These are phyloP conservation scores for Carpatolechia fugitivella DNA, from an alignment of 2,888 invertebrate genomes.

Conservation along the genomic window DNA sequence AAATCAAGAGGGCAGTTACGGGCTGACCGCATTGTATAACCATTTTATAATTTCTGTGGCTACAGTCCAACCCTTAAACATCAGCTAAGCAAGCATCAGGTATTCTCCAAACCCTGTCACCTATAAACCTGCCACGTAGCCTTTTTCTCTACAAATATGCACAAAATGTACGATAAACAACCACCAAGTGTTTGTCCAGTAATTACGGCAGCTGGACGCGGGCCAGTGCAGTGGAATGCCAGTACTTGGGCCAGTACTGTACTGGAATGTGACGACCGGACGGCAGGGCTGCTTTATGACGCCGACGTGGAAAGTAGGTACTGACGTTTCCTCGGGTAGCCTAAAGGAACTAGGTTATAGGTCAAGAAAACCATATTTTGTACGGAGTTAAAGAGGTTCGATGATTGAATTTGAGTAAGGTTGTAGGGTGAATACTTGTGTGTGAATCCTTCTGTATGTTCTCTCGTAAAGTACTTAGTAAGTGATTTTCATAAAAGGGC, in stretches of 20 bases:
- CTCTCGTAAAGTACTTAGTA: too few species aligned
- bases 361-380: neutral
- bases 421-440: too few species aligned
- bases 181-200: slow-evolving; percentile 17
- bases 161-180: slow-evolving; percentile 29
- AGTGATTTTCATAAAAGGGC: too few species aligned
- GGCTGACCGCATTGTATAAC: too few species aligned
- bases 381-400: too few species aligned
- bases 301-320: neutral
- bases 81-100: too few species aligned
- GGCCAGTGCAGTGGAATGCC: slow-evolving; percentile 19
- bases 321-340: neutral
- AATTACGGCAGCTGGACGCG: slow-evolving; percentile 26
- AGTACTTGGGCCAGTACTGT: slow-evolving; percentile 9
- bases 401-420: too few species aligned
- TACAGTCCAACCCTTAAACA: neutral
- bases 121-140: neutral
- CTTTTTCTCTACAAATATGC: neutral
- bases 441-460: too few species aligned
- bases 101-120: neutral
- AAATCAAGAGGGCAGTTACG: too few species aligned
- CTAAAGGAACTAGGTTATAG: neutral
- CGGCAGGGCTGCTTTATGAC: neutral
- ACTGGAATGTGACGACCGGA: slow-evolving; percentile 8
- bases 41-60: too few species aligned